A percentile compares a stretch with the other conserved stretches of the same genome.
phyloP scores from a whole-genome alignment of 2,888 invertebrate species.

The Drosophila bunnanda region DNA sequence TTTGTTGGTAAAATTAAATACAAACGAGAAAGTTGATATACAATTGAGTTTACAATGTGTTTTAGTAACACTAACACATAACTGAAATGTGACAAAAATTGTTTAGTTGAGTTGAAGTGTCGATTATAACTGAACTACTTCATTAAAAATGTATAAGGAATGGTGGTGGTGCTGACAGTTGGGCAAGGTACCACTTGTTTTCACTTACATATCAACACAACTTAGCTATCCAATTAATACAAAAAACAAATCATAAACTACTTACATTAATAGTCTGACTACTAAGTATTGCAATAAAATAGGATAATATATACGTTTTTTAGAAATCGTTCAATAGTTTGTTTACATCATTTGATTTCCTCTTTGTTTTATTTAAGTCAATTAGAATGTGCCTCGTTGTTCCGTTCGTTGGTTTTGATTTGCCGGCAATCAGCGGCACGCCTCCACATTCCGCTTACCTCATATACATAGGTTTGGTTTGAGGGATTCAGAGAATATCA shows the following conservation, averaged over 20 bases:
- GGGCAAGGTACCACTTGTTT: constrained; percentile 10
- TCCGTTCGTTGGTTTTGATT: constrained; percentile 52
- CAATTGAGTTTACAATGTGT: neutral
- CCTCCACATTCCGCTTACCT: constrained; percentile 48
- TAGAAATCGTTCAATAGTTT: constrained; percentile 18
- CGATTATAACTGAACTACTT: constrained; percentile 22
- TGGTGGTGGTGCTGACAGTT: constrained; percentile 1
- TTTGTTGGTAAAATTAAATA: constrained; percentile 44
- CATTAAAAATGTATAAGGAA: constrained; percentile 57
- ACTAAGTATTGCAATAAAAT: neutral
- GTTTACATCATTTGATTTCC: constrained; percentile 29
- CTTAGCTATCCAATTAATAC: neutral
- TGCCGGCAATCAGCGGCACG: constrained; percentile 45
- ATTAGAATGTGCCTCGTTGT: constrained; percentile 42
- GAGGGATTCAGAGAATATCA: constrained; percentile 39
- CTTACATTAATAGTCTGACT: neutral
- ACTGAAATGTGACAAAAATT: too few species aligned
- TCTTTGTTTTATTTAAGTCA: constrained; percentile 35
- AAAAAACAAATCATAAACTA: neutral
- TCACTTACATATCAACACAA: neutral
- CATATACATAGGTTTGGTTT: constrained; percentile 36
- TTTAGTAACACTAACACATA: neutral
- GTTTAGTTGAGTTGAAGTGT: neutral
- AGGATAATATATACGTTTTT: constrained; percentile 17
- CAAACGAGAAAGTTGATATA: neutral